These are phyloP conservation scores for Hyles lineata DNA, from an alignment of 2,888 invertebrate species.

Conservation along the genomic window DNA sequence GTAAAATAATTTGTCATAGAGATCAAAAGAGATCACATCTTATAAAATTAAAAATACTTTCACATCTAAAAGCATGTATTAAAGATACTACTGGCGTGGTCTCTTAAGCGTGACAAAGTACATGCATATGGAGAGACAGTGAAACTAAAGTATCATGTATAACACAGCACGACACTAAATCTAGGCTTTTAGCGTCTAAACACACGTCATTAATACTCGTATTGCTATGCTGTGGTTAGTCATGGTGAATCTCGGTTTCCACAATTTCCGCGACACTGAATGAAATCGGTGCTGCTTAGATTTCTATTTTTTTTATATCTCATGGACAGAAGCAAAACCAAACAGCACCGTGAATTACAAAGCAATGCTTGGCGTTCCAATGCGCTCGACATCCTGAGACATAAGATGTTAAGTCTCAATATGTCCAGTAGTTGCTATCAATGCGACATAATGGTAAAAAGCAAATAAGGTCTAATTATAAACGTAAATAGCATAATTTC, in stretches of 20 bases:
- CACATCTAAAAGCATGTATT: not conserved
- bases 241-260: slow-evolving; percentile 11
- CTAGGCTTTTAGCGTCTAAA: slow-evolving; percentile 3
- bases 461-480: too few species aligned
- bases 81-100: not conserved
- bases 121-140: not conserved
- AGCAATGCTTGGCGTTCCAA: too few species aligned
- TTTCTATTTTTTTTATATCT: not conserved
- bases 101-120: not conserved
- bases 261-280: not conserved
- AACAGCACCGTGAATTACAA: too few species aligned
- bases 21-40: not conserved
- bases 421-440: too few species aligned
- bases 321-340: too few species aligned
- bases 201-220: not conserved
- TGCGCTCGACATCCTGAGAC: too few species aligned
- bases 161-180: not conserved
- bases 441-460: too few species aligned
- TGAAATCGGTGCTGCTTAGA: not conserved
- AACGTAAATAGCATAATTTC: too few species aligned
- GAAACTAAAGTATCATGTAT: slow-evolving; percentile 12
- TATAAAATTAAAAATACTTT: not conserved
- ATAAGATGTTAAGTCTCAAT: too few species aligned
- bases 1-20: too few species aligned
- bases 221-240: not conserved